Evolutionary conservation across 2,888 invertebrate genomes (phyloP).

Genomic region (Drosophila nr. perissopoda): DNA sequence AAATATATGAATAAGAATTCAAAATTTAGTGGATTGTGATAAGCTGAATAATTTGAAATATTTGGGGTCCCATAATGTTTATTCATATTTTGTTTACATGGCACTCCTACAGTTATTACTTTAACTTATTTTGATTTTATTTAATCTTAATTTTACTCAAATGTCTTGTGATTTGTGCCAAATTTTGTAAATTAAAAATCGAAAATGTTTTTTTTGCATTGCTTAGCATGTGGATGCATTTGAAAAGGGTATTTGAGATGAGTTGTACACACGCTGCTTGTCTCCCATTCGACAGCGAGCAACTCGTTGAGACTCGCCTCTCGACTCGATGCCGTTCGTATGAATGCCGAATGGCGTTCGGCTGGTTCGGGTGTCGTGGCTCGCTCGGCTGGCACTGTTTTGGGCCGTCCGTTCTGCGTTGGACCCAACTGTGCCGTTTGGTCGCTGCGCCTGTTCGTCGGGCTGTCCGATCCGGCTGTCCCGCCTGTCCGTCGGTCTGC

Average conservation of each 20-base stretch:
- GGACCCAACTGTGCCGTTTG: slow-evolving; percentile 44
- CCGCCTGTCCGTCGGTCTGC: slow-evolving; percentile 11
- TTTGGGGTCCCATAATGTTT: not conserved
- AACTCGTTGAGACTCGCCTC: slow-evolving; percentile 57
- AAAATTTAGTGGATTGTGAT: not conserved
- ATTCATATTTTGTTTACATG: not conserved
- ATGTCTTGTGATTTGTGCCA: not conserved
- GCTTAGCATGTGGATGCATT: not conserved
- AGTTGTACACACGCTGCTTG: not conserved
- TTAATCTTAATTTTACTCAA: not conserved
- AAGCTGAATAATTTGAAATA: not conserved
- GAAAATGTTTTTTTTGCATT: not conserved
- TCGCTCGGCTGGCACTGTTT: slow-evolving; percentile 13
- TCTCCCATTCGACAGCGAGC: slow-evolving; percentile 35
- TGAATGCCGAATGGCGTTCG: slow-evolving; percentile 19
- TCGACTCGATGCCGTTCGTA: slow-evolving; percentile 46
- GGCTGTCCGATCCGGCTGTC: slow-evolving; percentile 21
- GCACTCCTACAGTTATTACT: not conserved
- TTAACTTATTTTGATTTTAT: not conserved
- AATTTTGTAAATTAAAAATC: no score
- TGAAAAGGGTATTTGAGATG: slow-evolving; percentile 20
- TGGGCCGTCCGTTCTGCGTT: slow-evolving; percentile 25
- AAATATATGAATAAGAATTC: not conserved
- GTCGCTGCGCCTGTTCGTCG: slow-evolving; percentile 27
- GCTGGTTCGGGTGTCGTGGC: slow-evolving; percentile 1